Base-by-base conservation (phyloP, 2,113 vertebrate genomes). In the Psilopogon haemacephalus region DNA sequence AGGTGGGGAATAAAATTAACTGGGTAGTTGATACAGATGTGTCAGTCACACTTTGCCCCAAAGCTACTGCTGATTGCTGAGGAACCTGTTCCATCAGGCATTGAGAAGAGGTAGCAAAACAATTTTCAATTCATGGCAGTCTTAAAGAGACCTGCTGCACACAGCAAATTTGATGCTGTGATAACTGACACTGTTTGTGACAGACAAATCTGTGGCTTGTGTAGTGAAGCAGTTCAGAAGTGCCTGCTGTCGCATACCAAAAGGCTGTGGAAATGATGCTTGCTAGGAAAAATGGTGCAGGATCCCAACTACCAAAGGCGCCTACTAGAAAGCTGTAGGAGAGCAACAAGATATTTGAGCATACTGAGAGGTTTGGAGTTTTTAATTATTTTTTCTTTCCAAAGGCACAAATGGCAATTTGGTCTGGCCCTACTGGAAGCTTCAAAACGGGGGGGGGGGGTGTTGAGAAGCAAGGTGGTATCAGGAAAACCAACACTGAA, bases 151-250 rank as follows among this genome's bases (percentile, higher is more conserved):
- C 91, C 90, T 93, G 90, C 94, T 94, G 91, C 93, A 97, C 89
- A 40, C 90, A 94, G 89, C 79, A 90, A 95, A 88, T 96, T 95
- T 91, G 94, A 95, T 84, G 88, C 89, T 79, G 88, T 88, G 84
- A 85, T 96, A 90, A 95, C 77, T 86, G 91, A 95, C 86, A 82
- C 90, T 70, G 84, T 96, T 88, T 91, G 93, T 85, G 95, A 95
- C 92, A 95, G 94, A 88, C 92, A 89, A 76, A 94, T 95, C 82
- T 97, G 96, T 78, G 93, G 95, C 56, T 88, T 96, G 79, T 95
- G 91, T 86, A 95, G 75, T 30, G 88, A 95, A 90, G 92, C 95
- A 68, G 79, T 86, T 88, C 93, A 90, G 90, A 95, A 97, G 86
- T 42, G 88, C 74, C 91, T 96, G 68, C 88, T 97, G 79, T 95